A percentile compares a stretch with the other conserved stretches of the same genome.
phyloP scores from a whole-genome alignment of 2,888 invertebrate genomes.

The Saturnia japonica region DNA sequence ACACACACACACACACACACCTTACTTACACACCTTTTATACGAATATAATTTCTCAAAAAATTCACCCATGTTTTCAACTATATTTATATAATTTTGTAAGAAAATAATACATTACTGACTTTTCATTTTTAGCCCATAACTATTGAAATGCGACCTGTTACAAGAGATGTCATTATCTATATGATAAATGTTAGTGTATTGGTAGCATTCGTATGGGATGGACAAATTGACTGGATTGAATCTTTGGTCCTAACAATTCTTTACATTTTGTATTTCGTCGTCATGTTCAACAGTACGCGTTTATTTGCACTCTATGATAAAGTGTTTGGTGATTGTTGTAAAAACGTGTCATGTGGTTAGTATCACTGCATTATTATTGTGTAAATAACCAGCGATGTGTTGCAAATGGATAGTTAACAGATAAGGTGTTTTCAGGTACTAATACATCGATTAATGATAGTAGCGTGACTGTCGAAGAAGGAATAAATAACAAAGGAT shows the following conservation, averaged over 20 bases:
- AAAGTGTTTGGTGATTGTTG: conserved; percentile 33
- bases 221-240: conserved; percentile 89
- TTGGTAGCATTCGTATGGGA: conserved; percentile 90
- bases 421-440: neutral
- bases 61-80: neutral
- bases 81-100: neutral
- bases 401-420: neutral
- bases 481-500: conserved; percentile 60
- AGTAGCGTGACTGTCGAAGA: conserved; percentile 63
- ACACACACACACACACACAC: no score
- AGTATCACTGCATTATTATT: neutral
- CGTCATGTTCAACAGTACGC: conserved; percentile 86
- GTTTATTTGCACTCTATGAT: conserved; percentile 60
- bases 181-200: conserved; percentile 86
- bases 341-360: conserved; percentile 16
- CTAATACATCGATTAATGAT: conserved; percentile 27
- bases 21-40: neutral
- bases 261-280: conserved; percentile 89
- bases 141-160: conserved; percentile 91
- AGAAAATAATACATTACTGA: neutral
- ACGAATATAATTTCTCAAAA: neutral
- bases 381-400: neutral
- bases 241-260: conserved; percentile 86
- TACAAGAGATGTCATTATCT: conserved; percentile 90
- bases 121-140: conserved; percentile 82